phyloP scores from a whole-genome alignment of 2,888 invertebrate genomes.

The Tetranychus piercei region DNA sequence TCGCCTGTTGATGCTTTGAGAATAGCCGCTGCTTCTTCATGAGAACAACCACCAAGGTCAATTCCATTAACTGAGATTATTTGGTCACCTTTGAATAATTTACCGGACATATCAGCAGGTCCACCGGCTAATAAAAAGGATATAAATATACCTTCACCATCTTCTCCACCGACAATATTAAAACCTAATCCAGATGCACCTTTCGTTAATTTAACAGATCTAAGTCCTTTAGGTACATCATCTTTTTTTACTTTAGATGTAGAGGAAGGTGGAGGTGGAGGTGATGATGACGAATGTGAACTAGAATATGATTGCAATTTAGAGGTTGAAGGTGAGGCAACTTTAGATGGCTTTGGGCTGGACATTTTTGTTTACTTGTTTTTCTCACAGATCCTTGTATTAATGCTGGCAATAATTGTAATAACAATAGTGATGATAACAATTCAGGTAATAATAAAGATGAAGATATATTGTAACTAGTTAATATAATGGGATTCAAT shows the following conservation, averaged over 20 bases:
- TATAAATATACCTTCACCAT: conserved; percentile 93
- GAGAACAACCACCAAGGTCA: conserved; percentile 77
- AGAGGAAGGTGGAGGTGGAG: background rate
- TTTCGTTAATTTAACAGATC: conserved; percentile 71
- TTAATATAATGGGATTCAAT: background rate
- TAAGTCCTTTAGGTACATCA: background rate
- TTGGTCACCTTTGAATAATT: conserved; percentile 73
- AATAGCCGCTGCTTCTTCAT: conserved; percentile 90
- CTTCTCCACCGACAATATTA: conserved; percentile 98
- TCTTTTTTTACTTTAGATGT: background rate
- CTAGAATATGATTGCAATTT: background rate
- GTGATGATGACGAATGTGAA: background rate
- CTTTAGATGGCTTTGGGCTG: background rate
- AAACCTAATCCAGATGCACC: conserved; percentile 79
- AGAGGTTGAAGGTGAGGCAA: background rate
- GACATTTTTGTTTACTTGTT: background rate
- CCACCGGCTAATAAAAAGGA: conserved; percentile 93
- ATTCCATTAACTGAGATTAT: conserved; percentile 66
- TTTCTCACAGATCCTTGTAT: background rate
- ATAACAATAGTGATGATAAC: background rate
- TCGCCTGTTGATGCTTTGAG: conserved; percentile 78
- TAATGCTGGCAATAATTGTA: background rate
- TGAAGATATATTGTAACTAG: background rate
- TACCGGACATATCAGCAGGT: conserved; percentile 79
- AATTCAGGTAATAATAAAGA: background rate